Conservation (phyloP, 2,797 vertebrate species). For the Trematomus bernacchii region DNA sequence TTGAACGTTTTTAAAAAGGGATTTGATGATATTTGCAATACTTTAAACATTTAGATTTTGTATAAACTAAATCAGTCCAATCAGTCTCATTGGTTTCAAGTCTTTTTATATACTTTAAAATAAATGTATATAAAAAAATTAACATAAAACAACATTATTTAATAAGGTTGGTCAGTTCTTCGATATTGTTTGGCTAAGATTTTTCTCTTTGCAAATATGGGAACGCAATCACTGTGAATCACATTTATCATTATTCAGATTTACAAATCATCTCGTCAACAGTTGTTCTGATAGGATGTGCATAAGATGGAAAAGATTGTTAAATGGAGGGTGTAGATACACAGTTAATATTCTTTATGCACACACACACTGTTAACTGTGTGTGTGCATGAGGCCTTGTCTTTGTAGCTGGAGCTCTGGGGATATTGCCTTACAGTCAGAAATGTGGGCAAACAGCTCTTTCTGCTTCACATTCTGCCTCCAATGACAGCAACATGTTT, state of each 20-base stretch:
- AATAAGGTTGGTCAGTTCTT: not conserved
- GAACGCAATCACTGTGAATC: conserved; percentile 2
- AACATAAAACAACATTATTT: conserved; percentile 1
- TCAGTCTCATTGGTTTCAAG: not conserved
- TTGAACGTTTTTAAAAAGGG: not conserved
- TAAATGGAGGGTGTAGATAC: not conserved
- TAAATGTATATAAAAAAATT: not conserved
- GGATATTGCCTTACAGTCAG: conserved; percentile 55
- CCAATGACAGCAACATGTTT: not conserved
- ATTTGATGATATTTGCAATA: not conserved
- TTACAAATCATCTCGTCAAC: not conserved
- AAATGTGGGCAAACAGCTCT: conserved; percentile 24
- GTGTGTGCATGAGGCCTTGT: conserved; percentile 20
- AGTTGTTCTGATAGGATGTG: not conserved
- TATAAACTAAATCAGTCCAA: not conserved
- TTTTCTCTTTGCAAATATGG: not conserved
- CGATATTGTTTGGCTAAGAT: not conserved
- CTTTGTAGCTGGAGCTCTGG: conserved; percentile 26
- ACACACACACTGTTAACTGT: not conserved
- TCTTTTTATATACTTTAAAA: not conserved
- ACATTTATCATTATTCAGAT: not conserved
- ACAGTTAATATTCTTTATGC: not conserved
- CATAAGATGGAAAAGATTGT: not conserved
- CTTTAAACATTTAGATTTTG: conserved; percentile 1
- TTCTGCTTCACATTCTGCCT: conserved; percentile 10